A percentile compares a stretch with the other conserved stretches of the same genome.
Evolutionary conservation across 30 jellyfish, hydroid and myxozoan genomes (phyloP).

Genomic region (Mastigias papua): DNA sequence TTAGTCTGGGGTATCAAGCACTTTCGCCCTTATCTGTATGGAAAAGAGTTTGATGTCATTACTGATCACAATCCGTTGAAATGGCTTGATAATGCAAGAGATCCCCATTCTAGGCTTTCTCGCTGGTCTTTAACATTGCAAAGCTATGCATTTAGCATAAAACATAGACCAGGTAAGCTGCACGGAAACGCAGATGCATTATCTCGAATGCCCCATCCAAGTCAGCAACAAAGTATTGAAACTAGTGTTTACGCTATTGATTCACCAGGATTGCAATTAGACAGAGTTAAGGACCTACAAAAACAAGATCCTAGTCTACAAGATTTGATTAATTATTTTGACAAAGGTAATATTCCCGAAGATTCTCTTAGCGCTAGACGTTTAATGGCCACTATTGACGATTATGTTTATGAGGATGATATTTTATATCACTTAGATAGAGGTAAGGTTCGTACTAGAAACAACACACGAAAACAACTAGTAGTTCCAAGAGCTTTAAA

Average conservation of each 20-base stretch:
- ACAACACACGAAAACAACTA: conserved; percentile 26
- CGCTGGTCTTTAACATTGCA: conserved; percentile 64
- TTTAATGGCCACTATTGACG: conserved; percentile 59
- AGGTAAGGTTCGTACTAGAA: conserved; percentile 41
- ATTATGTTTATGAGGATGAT: conserved; percentile 53
- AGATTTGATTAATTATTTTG: conserved; percentile 43
- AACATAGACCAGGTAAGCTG: conserved; percentile 67
- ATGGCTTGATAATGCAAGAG: conserved; percentile 69
- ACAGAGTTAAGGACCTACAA: conserved; percentile 37
- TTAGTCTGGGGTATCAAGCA: conserved; percentile 67
- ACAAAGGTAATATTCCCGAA: conserved; percentile 28
- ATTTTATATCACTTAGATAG: conserved; percentile 54
- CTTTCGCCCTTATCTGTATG: conserved; percentile 70
- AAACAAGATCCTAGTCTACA: conserved; percentile 41
- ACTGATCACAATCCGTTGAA: conserved; percentile 69
- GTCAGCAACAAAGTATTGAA: not conserved
- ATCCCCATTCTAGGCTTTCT: conserved; percentile 51
- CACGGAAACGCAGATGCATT: conserved; percentile 51
- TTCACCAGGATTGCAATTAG: conserved; percentile 57
- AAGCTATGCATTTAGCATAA: conserved; percentile 2
- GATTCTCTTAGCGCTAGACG: conserved; percentile 30
- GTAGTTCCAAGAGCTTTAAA: conserved; percentile 65
- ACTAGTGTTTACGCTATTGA: conserved; percentile 9
- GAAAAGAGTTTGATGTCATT: conserved; percentile 40
- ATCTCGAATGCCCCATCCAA: conserved; percentile 51